phyloP scores from a whole-genome alignment of 2,113 vertebrate genomes.

The Nothobranchius furzeri region DNA sequence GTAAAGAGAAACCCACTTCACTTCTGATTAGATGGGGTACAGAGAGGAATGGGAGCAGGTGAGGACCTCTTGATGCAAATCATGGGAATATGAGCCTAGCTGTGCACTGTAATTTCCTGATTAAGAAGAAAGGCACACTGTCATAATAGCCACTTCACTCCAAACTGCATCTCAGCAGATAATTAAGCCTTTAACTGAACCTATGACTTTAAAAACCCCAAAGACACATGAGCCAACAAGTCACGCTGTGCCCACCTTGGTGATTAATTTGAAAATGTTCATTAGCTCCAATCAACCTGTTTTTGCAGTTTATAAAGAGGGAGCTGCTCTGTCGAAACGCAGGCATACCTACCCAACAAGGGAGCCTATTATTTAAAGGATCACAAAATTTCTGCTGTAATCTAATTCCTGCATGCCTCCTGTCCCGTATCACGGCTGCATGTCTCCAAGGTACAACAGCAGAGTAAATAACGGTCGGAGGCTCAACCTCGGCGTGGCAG shows the following conservation, averaged over 20 bases:
- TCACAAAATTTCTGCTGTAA: slow-evolving; percentile 77
- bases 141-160: slow-evolving; percentile 55
- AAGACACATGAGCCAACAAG: slow-evolving; percentile 60
- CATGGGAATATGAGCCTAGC: slow-evolving; percentile 45
- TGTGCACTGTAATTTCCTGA: slow-evolving; percentile 68
- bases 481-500: slow-evolving; percentile 49
- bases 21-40: slow-evolving; percentile 48
- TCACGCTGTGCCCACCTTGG: slow-evolving; percentile 33
- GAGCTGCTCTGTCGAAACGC: slow-evolving; percentile 27
- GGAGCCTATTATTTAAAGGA: slow-evolving; percentile 73
- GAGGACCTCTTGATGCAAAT: slow-evolving; percentile 66
- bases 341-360: slow-evolving; percentile 75
- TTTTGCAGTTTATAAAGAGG: slow-evolving; percentile 67
- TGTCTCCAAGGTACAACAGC: slow-evolving; percentile 63
- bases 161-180: slow-evolving; percentile 71
- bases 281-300: slow-evolving; percentile 56
- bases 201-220: slow-evolving; percentile 37
- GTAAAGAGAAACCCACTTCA: slow-evolving; percentile 53
- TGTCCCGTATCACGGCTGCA: slow-evolving; percentile 61
- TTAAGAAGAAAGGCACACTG: slow-evolving; percentile 57
- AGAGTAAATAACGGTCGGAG: slow-evolving; percentile 72
- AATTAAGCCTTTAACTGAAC: slow-evolving; percentile 62
- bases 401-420: slow-evolving; percentile 73
- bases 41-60: slow-evolving; percentile 51
- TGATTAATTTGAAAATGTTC: slow-evolving; percentile 54